A percentile compares a stretch with the other conserved stretches of the same genome.
Conservation (phyloP, 2,888 invertebrate genomes). For the Drosophila limbata region DNA sequence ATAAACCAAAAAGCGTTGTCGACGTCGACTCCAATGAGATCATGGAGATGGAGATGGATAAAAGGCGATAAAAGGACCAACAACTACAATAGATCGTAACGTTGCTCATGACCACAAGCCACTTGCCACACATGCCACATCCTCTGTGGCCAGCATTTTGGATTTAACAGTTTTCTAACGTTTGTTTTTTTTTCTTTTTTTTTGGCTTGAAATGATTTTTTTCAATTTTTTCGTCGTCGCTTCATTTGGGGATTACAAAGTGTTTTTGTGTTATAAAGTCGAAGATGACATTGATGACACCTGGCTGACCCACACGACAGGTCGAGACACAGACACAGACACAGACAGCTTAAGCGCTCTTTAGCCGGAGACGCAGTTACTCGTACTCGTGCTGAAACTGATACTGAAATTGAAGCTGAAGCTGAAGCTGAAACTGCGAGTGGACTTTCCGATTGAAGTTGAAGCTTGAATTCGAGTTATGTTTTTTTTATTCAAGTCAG, state of each 20-base stretch:
- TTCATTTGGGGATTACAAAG: constrained; percentile 82
- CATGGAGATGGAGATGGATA: constrained; percentile 24
- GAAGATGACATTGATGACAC: constrained; percentile 81
- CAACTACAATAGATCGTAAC: constrained; percentile 72
- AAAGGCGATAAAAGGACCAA: constrained; percentile 65
- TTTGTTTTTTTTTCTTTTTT: constrained; percentile 25
- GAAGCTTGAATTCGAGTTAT: neutral
- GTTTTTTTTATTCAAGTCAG: constrained; percentile 15
- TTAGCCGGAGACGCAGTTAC: constrained; percentile 34
- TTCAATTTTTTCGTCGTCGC: constrained; percentile 52
- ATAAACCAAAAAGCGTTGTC: constrained; percentile 32
- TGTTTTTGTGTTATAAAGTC: constrained; percentile 82
- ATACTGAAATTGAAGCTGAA: constrained; percentile 1
- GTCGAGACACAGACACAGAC: constrained; percentile 21
- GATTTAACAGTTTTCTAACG: constrained; percentile 36
- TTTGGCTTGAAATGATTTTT: constrained; percentile 15
- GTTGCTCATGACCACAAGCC: constrained; percentile 40
- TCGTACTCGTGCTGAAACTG: constrained; percentile 25
- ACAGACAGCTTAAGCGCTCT: constrained; percentile 78
- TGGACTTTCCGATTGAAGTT: constrained; percentile 17
- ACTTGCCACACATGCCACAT: constrained; percentile 17
- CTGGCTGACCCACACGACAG: constrained; percentile 69
- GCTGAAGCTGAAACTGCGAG: too few species aligned
- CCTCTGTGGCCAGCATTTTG: constrained; percentile 35
- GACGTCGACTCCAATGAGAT: neutral